Percentiles rank a stretch among this genome's conserved stretches.
phyloP scores from a whole-genome alignment of 2,113 vertebrate genomes.

The Cryptotis parvus region DNA sequence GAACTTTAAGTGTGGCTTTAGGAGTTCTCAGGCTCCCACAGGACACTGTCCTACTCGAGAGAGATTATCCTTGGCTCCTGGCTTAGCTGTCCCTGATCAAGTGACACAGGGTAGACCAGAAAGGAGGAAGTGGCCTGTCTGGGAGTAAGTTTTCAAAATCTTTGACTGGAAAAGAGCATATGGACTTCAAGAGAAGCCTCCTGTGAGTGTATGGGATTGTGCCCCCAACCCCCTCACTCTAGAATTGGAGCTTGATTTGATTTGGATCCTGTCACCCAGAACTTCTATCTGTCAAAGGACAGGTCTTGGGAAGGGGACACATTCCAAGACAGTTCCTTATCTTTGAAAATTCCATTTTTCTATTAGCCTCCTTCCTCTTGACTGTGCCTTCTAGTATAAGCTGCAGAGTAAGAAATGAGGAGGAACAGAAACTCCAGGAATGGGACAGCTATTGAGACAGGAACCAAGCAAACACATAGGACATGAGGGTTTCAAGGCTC shows the following conservation, averaged over 20 bases:
- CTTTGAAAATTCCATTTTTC: not conserved
- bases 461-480: no score
- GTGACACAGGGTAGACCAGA: not conserved
- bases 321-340: no score
- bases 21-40: not conserved
- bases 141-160: no score
- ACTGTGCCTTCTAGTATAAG: no score
- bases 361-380: no score
- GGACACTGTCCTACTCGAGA: not conserved
- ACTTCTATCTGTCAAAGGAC: not conserved
- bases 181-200: not conserved
- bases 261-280: not conserved
- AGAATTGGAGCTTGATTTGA: not conserved
- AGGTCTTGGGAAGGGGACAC: not conserved
- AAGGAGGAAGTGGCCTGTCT: not conserved
- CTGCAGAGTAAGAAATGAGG: not conserved
- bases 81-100: not conserved
- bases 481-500: not conserved
- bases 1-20: not conserved
- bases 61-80: not conserved
- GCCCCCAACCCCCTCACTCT: fast-evolving
- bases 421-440: no score
- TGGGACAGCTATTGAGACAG: not conserved
- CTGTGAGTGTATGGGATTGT: not conserved
- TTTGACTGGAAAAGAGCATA: not conserved